Base-by-base conservation (phyloP, 2,888 invertebrate species). In the Cheilosia urbana region DNA sequence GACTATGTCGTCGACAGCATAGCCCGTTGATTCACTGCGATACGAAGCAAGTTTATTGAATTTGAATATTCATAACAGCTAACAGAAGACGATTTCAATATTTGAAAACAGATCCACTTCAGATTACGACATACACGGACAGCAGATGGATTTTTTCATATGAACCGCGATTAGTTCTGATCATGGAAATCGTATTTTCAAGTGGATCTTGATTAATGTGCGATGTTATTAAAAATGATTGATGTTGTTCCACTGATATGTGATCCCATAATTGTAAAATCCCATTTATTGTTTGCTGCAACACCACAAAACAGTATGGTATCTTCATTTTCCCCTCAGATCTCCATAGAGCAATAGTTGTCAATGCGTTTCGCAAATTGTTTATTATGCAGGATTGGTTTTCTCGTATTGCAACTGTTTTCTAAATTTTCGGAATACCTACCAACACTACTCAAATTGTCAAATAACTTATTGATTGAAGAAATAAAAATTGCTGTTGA, bases 181-280 rank as follows among this genome's bases (percentile, higher is more conserved):
- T 40, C 60, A 60, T 60, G 24, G 58, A 60, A 40, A 60, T 60
- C 17, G 37, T 60, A 27, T 62, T 62, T 62, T 62, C 45, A 15
- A 45, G 42, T 21, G 45, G 62, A 45, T 45, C 45, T 62, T 62
- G 62, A 24, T 62, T 62, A 19, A 62, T 7, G n/a, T 62, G 62
- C 2, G 45, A 62, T 40, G 62, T 40, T 19, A 60, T 42, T 60
- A 60, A 40, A 60, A 17, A 60, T n/a, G 6, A 9, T 42, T 42
- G 42, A 7, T 47, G 19, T n/a, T 19, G n/a, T 3, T 62, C 62
- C 4, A 27, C 13, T 42, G 62, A 62, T 42, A 62, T 62, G 24
- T 21, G 15, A 27, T 62, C 62, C 62, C 62, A 62, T 17, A 45
- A 7, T 24, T 27, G 42, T 27, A 62, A 21, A 21, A 62, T 62